Evolutionary conservation across 2,113 vertebrate species (phyloP).

Genomic region (Gopherus flavomarginatus): DNA sequence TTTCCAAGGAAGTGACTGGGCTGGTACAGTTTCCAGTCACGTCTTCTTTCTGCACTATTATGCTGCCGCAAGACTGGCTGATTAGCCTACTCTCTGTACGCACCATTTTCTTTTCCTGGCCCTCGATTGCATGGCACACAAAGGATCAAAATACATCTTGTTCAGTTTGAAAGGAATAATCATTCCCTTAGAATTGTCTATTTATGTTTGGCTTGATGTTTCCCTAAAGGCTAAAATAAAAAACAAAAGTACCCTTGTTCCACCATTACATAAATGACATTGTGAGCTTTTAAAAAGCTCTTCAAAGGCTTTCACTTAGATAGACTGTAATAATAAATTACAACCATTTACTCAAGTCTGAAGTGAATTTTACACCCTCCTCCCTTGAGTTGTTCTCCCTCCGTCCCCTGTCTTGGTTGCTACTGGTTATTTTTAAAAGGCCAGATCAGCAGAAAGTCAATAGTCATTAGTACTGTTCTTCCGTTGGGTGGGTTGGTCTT

Average conservation of each 20-base stretch:
- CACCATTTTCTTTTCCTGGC: not conserved
- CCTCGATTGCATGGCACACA: not conserved
- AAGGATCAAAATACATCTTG: not conserved
- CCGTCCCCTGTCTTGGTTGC: not conserved
- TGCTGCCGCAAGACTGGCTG: not conserved
- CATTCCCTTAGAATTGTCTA: constrained; percentile 8
- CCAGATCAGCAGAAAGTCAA: not conserved
- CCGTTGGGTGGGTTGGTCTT: not conserved
- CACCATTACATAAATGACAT: not conserved
- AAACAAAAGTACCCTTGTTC: not conserved
- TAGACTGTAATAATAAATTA: not conserved
- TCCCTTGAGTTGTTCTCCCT: not conserved
- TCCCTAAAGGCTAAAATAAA: not conserved
- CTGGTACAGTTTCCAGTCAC: not conserved
- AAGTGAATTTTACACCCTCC: not conserved
- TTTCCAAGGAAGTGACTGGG: not conserved
- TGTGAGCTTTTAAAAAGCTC: constrained; percentile 7
- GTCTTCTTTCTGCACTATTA: not conserved
- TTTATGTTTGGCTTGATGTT: not conserved
- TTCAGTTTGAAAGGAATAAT: constrained; percentile 15
- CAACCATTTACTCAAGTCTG: not conserved
- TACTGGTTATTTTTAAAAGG: constrained; percentile 35
- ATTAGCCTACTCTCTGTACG: not conserved
- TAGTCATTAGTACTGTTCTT: constrained; percentile 14
- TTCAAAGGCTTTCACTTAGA: constrained; percentile 31